A percentile compares a stretch with the other conserved stretches of the same genome.
Conservation (phyloP, 2,888 invertebrate species). For the Microchrysa polita region DNA sequence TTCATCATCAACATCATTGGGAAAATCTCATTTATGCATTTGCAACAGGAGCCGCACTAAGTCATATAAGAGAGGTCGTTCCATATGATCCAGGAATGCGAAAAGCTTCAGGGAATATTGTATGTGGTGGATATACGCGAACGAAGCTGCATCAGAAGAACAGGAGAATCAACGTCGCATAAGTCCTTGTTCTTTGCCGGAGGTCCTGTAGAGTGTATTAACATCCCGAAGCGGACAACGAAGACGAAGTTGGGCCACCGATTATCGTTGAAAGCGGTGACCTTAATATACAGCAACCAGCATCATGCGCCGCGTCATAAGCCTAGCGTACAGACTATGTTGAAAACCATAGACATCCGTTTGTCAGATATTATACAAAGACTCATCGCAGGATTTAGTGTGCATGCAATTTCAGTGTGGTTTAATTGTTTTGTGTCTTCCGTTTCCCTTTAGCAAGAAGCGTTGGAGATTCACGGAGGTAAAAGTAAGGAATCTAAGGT, state of each 20-base stretch:
- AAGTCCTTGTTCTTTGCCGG: background rate
- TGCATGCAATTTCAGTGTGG: too few species aligned
- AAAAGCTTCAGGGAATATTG: conserved; percentile 32
- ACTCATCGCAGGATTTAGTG: too few species aligned
- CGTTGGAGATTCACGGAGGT: too few species aligned
- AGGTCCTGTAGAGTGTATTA: conserved; percentile 15
- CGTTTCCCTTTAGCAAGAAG: too few species aligned
- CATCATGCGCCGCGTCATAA: conserved; percentile 22
- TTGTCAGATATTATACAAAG: too few species aligned
- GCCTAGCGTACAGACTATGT: background rate
- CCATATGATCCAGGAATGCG: conserved; percentile 16
- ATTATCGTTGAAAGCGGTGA: conserved; percentile 1
- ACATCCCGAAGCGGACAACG: conserved; percentile 5
- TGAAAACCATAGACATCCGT: background rate
- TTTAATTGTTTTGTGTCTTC: too few species aligned
- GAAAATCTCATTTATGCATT: conserved; percentile 41
- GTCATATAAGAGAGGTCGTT: conserved; percentile 18
- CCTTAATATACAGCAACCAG: conserved; percentile 10
- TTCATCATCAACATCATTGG: conserved; percentile 21
- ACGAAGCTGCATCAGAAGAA: background rate
- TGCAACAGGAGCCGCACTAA: conserved; percentile 29
- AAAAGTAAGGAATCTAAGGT: too few species aligned
- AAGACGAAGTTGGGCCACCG: conserved; percentile 1
- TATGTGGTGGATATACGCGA: conserved; percentile 13
- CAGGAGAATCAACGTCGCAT: background rate